Evolutionary conservation across 2,888 invertebrate genomes (phyloP), one percentile per base, ranked within the genome.

Genomic region (Campopleginae sp.): DNA sequence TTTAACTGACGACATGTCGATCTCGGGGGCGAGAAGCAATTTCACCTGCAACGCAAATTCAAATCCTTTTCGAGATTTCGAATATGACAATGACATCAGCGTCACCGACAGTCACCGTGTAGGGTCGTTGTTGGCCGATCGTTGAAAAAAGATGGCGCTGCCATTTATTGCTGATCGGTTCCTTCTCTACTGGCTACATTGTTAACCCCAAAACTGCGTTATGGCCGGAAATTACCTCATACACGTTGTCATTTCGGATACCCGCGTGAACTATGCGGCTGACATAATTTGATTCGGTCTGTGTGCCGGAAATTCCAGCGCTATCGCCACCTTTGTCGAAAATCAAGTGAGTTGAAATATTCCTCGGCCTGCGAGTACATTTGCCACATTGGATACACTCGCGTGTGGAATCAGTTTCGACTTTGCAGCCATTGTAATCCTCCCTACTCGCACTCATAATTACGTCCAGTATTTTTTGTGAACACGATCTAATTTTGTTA

Each of bases 1-100:
- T 72, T 89, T 90, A n/a, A 89, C 84, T 5, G 90, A 87, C 1
- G 90, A 89, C 78, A 90, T 75, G 8, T 90, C 90, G n/a, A 89
- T 86, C 65, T 89, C 88, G 4, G 89, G 89, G 1, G 89, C 86
- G 27, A 90, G 80, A 17, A 88, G 71, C 68, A 90, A 84, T 77
- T 87, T 88, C 14, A 88, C 89, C 90, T 90, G 23, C 12, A 76
- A 38, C 75, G 38, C 44, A 19, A 44, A 51, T 58, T 58, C 14
- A 14, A 12, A 27, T 23, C 12, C 10, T 19, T 51, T 5, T 51
- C 2, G 8, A 19, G 2, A 51, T 51, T 51, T 19, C 17, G 8
- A 51, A 7, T 10, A 19, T 51, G 0, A 6, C 17, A 48, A 48
- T 17, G 19, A 19, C 51, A 51, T 19, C 51, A n/a, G n/a, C n/a